phyloP scores from a whole-genome alignment of 2,888 invertebrate genomes.

The Junonia oenone region DNA sequence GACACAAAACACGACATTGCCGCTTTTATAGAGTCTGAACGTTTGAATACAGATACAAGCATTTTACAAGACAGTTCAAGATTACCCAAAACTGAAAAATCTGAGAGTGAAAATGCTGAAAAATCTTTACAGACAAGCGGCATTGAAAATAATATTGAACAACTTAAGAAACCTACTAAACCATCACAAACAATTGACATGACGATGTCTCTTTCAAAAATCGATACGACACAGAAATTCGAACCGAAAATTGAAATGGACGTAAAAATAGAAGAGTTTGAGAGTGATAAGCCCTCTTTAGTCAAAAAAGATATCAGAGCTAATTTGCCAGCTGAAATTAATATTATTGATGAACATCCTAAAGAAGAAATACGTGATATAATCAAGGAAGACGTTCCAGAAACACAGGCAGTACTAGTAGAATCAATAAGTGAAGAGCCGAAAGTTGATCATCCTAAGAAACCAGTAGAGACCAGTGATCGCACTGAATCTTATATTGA shows the following conservation, averaged over 20 bases:
- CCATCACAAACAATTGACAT: slow-evolving; percentile 44
- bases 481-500: slow-evolving; percentile 46
- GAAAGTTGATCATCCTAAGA: slow-evolving; percentile 58
- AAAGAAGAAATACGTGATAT: slow-evolving; percentile 3
- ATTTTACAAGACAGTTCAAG: slow-evolving; percentile 20
- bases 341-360: slow-evolving; percentile 40
- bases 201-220: slow-evolving; percentile 55
- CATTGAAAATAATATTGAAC: slow-evolving; percentile 35
- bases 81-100: neutral
- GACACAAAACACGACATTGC: slow-evolving; percentile 42
- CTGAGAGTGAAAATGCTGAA: neutral
- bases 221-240: slow-evolving; percentile 37
- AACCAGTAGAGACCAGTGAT: slow-evolving; percentile 57
- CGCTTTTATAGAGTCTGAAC: slow-evolving; percentile 56
- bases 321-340: slow-evolving; percentile 50
- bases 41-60: slow-evolving; percentile 45
- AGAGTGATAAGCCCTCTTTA: slow-evolving; percentile 42
- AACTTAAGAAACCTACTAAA: neutral
- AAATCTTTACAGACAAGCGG: slow-evolving; percentile 26
- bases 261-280: slow-evolving; percentile 52
- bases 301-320: slow-evolving; percentile 63
- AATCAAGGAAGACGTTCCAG: slow-evolving; percentile 21
- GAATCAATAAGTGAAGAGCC: slow-evolving; percentile 41
- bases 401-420: slow-evolving; percentile 36
- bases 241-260: slow-evolving; percentile 57